Evolutionary conservation across 2,797 vertebrate genomes (phyloP).

Genomic region (Coregonus ussuriensis): DNA sequence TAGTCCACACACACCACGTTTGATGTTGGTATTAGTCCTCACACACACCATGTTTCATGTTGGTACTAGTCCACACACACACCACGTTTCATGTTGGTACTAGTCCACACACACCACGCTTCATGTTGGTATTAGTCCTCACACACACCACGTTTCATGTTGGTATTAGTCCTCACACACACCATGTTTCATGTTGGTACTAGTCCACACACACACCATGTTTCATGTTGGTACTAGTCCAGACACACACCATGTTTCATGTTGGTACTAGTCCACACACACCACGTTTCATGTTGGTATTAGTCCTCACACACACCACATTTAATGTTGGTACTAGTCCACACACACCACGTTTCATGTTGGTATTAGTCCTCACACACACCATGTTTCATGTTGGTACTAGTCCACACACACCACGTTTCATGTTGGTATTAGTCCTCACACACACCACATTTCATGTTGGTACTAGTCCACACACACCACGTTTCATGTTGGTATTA

Average conservation of each 20-base stretch:
- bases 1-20: slow-evolving; percentile 48
- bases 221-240: slow-evolving; percentile 34
- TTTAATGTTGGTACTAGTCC: slow-evolving; percentile 40
- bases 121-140: slow-evolving; percentile 33
- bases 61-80: slow-evolving; percentile 63
- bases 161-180: slow-evolving; percentile 57
- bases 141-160: slow-evolving; percentile 49
- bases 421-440: too few species aligned
- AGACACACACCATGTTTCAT: slow-evolving; percentile 48
- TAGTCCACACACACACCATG: slow-evolving; percentile 48
- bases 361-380: slow-evolving; percentile 41
- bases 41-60: slow-evolving; percentile 49
- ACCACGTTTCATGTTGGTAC: slow-evolving; percentile 35
- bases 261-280: slow-evolving; percentile 59
- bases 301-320: slow-evolving; percentile 56
- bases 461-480: too few species aligned
- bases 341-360: slow-evolving; percentile 51
- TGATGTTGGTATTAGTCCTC: slow-evolving; percentile 32
- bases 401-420: too few species aligned
- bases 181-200: slow-evolving; percentile 34
- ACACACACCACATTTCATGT: too few species aligned
- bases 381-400: too few species aligned
- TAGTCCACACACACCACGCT: slow-evolving; percentile 48
- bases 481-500: too few species aligned
- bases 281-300: slow-evolving; percentile 18